Conservation (phyloP, 2,888 invertebrate species). For the Eudemis profundana region DNA sequence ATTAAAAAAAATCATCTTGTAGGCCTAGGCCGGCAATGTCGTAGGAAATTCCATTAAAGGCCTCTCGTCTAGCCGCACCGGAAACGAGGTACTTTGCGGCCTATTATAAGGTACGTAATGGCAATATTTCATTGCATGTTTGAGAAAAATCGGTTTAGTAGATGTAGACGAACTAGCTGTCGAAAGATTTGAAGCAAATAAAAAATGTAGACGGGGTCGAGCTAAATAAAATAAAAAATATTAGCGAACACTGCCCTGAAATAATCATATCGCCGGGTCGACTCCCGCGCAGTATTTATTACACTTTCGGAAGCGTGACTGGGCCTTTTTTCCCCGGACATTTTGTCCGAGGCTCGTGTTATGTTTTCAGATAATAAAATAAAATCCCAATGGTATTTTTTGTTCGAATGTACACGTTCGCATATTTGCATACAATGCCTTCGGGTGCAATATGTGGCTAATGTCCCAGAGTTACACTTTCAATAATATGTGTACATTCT, state of each 20-base stretch:
- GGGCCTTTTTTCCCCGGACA: conserved; percentile 51
- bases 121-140: too few relatives aligned
- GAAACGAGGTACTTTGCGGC: too few relatives aligned
- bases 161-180: too few relatives aligned
- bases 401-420: conserved; percentile 76
- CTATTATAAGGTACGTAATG: too few relatives aligned
- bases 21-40: too few relatives aligned
- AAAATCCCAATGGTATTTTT: conserved; percentile 65
- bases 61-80: too few relatives aligned
- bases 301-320: conserved; percentile 55
- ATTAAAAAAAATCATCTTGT: too few relatives aligned
- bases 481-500: conserved; percentile 17
- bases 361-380: conserved; percentile 72
- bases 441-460: conserved; percentile 79
- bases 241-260: conserved; percentile 5
- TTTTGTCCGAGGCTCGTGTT: conserved; percentile 63
- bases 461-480: conserved; percentile 52
- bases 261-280: conserved; percentile 31
- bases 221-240: too few relatives aligned
- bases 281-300: conserved; percentile 37
- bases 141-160: too few relatives aligned
- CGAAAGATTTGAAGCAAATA: too few relatives aligned
- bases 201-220: too few relatives aligned
- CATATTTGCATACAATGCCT: conserved; percentile 81
- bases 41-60: too few relatives aligned